These are phyloP conservation scores for Hylia prasina DNA, from an alignment of 2,113 vertebrate species.

Conservation along the genomic window DNA sequence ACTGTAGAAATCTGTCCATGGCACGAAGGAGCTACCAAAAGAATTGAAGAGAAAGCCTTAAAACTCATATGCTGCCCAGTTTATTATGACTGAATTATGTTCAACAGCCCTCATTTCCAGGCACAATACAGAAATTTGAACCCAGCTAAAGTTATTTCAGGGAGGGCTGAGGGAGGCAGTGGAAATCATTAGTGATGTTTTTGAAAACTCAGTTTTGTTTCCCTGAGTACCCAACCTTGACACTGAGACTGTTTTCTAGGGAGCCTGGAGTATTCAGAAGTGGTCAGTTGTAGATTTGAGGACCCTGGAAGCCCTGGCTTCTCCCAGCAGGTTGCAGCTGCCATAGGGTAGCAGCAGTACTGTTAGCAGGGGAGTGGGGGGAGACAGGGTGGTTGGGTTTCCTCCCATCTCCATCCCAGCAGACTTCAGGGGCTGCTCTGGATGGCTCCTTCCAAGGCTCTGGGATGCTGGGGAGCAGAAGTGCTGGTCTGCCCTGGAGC, in stretches of 20 bases:
- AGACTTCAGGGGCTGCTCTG: background rate
- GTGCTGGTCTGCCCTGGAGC: background rate
- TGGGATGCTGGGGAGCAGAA: background rate
- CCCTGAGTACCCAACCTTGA: background rate
- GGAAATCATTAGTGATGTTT: background rate
- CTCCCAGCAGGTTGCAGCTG: background rate
- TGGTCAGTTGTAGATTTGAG: background rate
- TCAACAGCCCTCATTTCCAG: background rate
- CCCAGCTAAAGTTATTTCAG: background rate
- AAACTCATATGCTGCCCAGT: background rate
- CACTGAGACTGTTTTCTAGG: background rate
- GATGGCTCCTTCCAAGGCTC: background rate
- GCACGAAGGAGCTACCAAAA: slow-evolving; percentile 12
- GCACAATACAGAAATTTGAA: background rate
- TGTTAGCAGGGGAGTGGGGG: background rate
- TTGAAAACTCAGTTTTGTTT: background rate
- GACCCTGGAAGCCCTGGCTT: background rate
- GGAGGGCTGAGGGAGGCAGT: background rate
- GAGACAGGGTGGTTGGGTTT: background rate
- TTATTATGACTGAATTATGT: background rate
- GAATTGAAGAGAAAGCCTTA: slow-evolving; percentile 17
- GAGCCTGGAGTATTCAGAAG: background rate
- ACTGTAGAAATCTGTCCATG: background rate
- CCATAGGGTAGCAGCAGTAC: background rate
- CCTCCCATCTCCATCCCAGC: background rate